Evolutionary conservation across 2,113 vertebrate species (phyloP).

Genomic region (Poeciliopsis prolifica): DNA sequence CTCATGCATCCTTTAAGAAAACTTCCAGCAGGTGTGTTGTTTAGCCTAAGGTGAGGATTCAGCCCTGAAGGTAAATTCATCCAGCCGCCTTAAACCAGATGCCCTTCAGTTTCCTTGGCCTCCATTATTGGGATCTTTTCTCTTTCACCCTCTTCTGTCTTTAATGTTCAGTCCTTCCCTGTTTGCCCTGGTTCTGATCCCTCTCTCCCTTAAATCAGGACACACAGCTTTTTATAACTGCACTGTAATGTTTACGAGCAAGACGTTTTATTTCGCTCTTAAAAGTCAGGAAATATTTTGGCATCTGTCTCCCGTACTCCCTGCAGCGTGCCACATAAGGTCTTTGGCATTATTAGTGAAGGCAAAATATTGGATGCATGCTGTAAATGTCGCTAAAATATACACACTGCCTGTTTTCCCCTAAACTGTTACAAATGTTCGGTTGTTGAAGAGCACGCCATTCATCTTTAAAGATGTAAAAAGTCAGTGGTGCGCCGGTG

Average conservation of each 20-base stretch:
- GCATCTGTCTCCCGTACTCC: slow-evolving; percentile 28
- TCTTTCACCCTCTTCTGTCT: slow-evolving; percentile 28
- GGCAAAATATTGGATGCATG: slow-evolving; percentile 65
- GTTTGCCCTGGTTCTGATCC: slow-evolving; percentile 54
- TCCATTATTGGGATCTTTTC: slow-evolving; percentile 27
- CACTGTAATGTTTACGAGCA: slow-evolving; percentile 68
- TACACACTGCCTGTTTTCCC: slow-evolving; percentile 46
- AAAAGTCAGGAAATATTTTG: slow-evolving; percentile 69
- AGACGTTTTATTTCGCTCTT: slow-evolving; percentile 70
- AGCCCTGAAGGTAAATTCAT: slow-evolving; percentile 63
- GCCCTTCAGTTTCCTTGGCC: slow-evolving; percentile 40
- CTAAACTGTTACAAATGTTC: slow-evolving; percentile 40
- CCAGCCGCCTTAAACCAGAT: slow-evolving; percentile 54
- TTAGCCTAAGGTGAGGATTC: slow-evolving; percentile 71
- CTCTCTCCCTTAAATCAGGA: slow-evolving; percentile 24
- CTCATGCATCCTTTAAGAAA: slow-evolving; percentile 72
- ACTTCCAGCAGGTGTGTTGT: slow-evolving; percentile 73
- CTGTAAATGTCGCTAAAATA: slow-evolving; percentile 72
- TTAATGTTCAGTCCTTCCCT: slow-evolving; percentile 42
- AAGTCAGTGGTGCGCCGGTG: slow-evolving; percentile 42
- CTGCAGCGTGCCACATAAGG: slow-evolving; percentile 44
- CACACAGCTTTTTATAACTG: slow-evolving; percentile 48
- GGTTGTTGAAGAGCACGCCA: slow-evolving; percentile 21
- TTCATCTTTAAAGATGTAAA: slow-evolving; percentile 50
- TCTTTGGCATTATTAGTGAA: slow-evolving; percentile 63